A percentile compares a stretch with the other conserved stretches of the same genome.
phyloP scores from a whole-genome alignment of 2,797 vertebrate genomes.

The Pangasius mekongensis region DNA sequence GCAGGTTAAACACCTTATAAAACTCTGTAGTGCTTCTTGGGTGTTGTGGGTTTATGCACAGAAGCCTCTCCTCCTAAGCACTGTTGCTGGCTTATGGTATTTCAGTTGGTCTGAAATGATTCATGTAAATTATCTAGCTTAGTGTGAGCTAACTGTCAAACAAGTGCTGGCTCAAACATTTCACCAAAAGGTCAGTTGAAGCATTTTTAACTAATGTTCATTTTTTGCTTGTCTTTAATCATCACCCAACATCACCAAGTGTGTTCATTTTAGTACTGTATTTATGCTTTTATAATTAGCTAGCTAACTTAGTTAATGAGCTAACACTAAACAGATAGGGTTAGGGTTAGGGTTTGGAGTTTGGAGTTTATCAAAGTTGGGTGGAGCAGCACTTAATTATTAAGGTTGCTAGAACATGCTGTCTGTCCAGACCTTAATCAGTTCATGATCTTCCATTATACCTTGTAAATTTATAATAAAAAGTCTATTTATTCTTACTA shows the following conservation, averaged over 20 bases:
- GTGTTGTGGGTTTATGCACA: slow-evolving; percentile 2
- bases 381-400: neutral
- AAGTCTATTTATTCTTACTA: neutral
- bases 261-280: neutral
- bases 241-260: neutral
- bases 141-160: neutral
- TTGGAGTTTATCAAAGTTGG: neutral
- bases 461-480: neutral
- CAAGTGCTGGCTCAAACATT: neutral
- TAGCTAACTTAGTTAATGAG: neutral
- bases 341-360: no score
- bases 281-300: neutral
- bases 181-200: no score
- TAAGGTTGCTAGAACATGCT: neutral
- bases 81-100: neutral
- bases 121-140: neutral
- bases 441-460: neutral
- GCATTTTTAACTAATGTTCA: neutral
- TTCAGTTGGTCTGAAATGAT: neutral
- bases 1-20: slow-evolving; percentile 35
- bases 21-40: neutral
- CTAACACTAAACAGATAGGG: neutral
- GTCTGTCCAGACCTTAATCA: neutral
- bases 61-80: neutral
- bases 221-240: neutral